phyloP scores from a whole-genome alignment of 2,113 vertebrate species.

The Struthio camelus region DNA sequence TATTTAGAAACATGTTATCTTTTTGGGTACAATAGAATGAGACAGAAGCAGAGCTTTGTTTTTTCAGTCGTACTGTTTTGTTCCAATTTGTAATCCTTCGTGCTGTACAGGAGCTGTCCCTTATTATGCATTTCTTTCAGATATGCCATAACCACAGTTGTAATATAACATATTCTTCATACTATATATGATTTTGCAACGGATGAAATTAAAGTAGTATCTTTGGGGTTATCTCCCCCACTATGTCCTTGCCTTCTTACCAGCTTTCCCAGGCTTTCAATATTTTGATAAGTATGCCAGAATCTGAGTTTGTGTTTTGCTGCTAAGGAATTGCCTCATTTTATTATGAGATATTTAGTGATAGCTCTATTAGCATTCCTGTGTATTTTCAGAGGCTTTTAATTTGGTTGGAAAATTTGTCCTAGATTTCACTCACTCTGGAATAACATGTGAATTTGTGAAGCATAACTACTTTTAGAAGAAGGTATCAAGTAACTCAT shows the following conservation, averaged over 20 bases:
- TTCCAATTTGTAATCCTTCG: background rate
- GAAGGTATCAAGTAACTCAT: background rate
- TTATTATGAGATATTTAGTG: background rate
- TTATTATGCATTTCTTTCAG: background rate
- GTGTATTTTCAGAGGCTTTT: background rate
- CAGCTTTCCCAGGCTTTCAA: background rate
- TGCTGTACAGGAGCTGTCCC: background rate
- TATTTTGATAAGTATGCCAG: background rate
- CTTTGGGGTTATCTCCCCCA: accelerated
- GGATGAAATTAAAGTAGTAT: background rate
- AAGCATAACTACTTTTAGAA: background rate
- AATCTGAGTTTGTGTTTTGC: background rate
- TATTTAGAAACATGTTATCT: background rate
- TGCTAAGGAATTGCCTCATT: background rate
- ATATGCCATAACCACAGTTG: background rate
- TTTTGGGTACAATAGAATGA: background rate
- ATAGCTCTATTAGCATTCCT: background rate
- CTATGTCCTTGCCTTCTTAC: background rate
- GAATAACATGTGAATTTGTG: background rate
- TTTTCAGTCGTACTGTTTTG: background rate
- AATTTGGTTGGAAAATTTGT: background rate
- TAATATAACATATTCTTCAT: background rate
- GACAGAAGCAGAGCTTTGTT: background rate
- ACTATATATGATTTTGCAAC: background rate
- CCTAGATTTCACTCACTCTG: background rate